Evolutionary conservation across 2,113 vertebrate species (phyloP).

Genomic region (Tamias sibiricus): DNA sequence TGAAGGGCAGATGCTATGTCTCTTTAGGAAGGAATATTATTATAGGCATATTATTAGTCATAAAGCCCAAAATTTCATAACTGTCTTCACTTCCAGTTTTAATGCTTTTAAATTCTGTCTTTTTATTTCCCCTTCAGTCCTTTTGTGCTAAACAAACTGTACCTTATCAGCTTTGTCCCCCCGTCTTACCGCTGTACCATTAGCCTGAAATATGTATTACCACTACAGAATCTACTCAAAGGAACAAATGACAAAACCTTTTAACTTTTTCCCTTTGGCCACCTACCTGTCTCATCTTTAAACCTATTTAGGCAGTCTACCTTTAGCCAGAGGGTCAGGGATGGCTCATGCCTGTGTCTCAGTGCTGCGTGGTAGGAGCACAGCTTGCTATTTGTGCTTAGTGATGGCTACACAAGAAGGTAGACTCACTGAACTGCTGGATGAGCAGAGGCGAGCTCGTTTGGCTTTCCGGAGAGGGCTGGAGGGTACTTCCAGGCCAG

Average conservation of each 20-base stretch:
- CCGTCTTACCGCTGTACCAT: background rate
- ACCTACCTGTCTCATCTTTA: background rate
- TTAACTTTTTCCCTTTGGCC: too few relatives aligned
- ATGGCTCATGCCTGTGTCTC: background rate
- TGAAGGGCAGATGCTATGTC: accelerated
- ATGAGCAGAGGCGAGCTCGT: conserved; percentile 91
- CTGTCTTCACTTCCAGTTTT: background rate
- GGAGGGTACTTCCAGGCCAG: conserved; percentile 84
- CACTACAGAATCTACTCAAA: conserved; percentile 25
- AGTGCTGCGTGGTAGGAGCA: accelerated
- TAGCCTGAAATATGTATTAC: background rate
- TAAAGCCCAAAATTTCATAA: background rate
- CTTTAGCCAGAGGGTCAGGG: background rate
- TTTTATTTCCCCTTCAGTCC: background rate
- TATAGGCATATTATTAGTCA: background rate
- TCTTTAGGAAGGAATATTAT: background rate
- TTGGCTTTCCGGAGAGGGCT: conserved; percentile 91
- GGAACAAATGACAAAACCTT: conserved; percentile 1
- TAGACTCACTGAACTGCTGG: conserved; percentile 90
- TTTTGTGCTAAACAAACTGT: background rate
- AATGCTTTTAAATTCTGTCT: background rate
- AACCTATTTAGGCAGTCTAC: background rate
- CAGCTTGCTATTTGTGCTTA: accelerated
- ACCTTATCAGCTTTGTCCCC: background rate
- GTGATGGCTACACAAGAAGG: accelerated